Evolutionary conservation across 2,797 vertebrate genomes (phyloP).

Genomic region (Etheostoma perlongum): DNA sequence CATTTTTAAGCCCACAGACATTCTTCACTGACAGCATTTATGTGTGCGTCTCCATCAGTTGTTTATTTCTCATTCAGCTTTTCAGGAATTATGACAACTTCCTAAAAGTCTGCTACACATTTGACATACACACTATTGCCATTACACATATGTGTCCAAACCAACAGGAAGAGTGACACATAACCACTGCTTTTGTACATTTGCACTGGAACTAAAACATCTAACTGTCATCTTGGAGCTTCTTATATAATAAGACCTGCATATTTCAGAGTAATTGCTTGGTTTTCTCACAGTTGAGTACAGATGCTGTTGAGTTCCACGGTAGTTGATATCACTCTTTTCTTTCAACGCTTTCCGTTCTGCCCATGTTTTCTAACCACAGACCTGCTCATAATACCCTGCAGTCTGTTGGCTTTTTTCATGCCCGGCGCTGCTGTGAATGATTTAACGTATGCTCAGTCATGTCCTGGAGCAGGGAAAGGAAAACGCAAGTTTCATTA

Average conservation of each 20-base stretch:
- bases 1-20: conserved; percentile 9
- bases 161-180: neutral
- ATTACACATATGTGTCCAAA: neutral
- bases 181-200: neutral
- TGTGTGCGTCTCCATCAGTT: conserved; percentile 11
- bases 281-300: neutral
- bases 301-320: neutral
- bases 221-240: neutral
- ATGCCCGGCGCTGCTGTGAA: conserved; percentile 56
- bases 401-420: conserved; percentile 44
- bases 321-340: neutral
- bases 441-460: conserved; percentile 72
- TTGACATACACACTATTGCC: neutral
- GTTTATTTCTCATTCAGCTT: conserved; percentile 36
- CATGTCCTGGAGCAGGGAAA: conserved; percentile 48
- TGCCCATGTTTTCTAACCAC: conserved; percentile 38
- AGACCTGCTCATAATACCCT: conserved; percentile 48
- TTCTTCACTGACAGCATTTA: conserved; percentile 45
- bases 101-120: conserved; percentile 1
- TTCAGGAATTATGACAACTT: conserved; percentile 15
- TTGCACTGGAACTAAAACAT: neutral
- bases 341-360: neutral
- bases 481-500: conserved; percentile 67
- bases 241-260: conserved; percentile 6
- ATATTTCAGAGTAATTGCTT: conserved; percentile 26